Base-by-base conservation (phyloP, 2,797 vertebrate genomes). In the Typhlichthys subterraneus region DNA sequence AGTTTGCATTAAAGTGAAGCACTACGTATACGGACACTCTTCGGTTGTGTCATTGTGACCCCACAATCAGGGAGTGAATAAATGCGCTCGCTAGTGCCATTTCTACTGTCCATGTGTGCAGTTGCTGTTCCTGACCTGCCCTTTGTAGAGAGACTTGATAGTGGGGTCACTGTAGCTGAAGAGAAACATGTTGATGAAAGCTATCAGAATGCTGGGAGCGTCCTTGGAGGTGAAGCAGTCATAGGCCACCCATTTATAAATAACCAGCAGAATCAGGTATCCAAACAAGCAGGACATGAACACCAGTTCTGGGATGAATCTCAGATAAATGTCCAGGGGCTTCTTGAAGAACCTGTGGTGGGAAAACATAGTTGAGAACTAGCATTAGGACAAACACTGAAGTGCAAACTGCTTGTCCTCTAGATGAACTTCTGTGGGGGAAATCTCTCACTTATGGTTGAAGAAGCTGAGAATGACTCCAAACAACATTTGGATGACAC, bases 131-230 rank as follows among this genome's bases (percentile, higher is more conserved):
- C 82, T 17, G 5, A 99, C 98, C 95, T 99, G 98, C 68, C 97
- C 98, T 12, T 70, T 92, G 73, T 99, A 99, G 9, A 99, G 93
- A 72, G 92, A 93, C 46, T 91, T 88, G 69, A 72, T 86, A 14
- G 72, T 91, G 48, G 91, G 83, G 64, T 98, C 96, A 0, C 47
- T 76, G 70, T 98, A 98, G 86, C 89, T 96, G 86, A 99, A 99
- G 48, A 99, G 93, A 84, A 97, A 99, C 98, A 99, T 99, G 88
- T 99, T 99, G 80, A 99, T 99, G 62, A 99, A 99, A 74, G 97
- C 93, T 51, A 99, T 99, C 77, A 99, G 93, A 60, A 99, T 94
- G 70, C 97, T 99, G 0, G 98, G 98, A 2, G 98, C 97, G 0
- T 91, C 88, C 80, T 67, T 92, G 2, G 98, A 99, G 0, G 77